Evolutionary conservation across 2,888 invertebrate genomes (phyloP).

Genomic region (Celastrina argiolus): DNA sequence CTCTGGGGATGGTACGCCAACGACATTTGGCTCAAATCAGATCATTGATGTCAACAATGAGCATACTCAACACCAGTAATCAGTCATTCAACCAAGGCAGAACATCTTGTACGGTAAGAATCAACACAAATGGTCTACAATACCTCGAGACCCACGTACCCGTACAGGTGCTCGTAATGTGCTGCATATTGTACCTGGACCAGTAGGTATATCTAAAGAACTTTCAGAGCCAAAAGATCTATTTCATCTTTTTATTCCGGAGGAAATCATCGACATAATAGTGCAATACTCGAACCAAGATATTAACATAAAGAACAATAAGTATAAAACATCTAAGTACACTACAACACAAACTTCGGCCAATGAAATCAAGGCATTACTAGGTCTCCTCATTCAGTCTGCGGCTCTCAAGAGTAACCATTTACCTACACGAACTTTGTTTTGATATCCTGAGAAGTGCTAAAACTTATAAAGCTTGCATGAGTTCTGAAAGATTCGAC

Average conservation of each 20-base stretch:
- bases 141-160: neutral
- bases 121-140: neutral
- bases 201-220: neutral
- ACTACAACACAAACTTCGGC: neutral
- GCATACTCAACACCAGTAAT: neutral
- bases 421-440: neutral
- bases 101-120: neutral
- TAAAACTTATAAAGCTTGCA: neutral
- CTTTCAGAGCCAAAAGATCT: neutral
- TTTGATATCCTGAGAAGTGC: neutral
- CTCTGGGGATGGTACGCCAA: too few species aligned
- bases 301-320: neutral
- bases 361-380: neutral
- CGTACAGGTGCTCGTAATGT: neutral
- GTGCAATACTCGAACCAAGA: neutral
- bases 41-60: too few species aligned
- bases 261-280: neutral
- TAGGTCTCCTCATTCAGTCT: neutral
- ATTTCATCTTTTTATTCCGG: neutral
- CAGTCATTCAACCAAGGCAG: neutral
- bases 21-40: too few species aligned
- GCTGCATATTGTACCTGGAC: neutral
- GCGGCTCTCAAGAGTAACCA: neutral
- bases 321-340: neutral
- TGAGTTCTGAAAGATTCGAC: neutral